Evolutionary conservation across 92 coral and sea anemone genomes (phyloP), one percentile per base, ranked within the genome.

Genomic region (Ricordea florida): DNA sequence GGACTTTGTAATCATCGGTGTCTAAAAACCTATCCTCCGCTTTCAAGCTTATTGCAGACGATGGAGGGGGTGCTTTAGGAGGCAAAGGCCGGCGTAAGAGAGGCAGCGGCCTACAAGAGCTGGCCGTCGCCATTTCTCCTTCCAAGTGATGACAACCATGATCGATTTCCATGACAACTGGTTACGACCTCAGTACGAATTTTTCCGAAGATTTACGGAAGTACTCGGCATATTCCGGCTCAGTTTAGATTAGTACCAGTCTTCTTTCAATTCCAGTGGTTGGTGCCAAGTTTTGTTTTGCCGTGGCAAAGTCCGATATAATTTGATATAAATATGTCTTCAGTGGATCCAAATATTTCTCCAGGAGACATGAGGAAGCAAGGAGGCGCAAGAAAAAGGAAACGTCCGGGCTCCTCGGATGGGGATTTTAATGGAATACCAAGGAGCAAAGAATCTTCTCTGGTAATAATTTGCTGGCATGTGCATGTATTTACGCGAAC

Each of bases 71-170:
- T 16, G 76, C 72, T 68, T 94, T 92, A 31, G 98, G 98, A 25
- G 98, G 98, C 40, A 94, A 79, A 64, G 98, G 98, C 31, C 98
- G 97, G 36, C 98, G 92, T 62, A 94, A 80, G 61, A 94, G 97
- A 49, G 91, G 90, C 45, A 84, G 61, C 16, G 89, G 82, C 34
- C 82, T 66, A 8, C 51, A 80, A 8, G 77, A 40, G 20, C 86
- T 82, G 63, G 90, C 84, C n/a, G 93, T 91, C 89, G 98, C 98
- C 98, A 94, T 94, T 59, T 88, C 81, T 72, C 24, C 18, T 6
- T 33, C 11, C 0, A 6, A 26, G 31, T 16, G 34, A 49, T 42
- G 21, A 42, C 35, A 25, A 58, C 66, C 64, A 40, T 31, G 32
- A 30, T 57, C 33, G 55, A 69, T 86, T 75, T 18, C 80, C 80